Evolutionary conservation across 2,797 vertebrate genomes (phyloP), one percentile per base, ranked within the genome.

Genomic region (Sebastes vulpes): DNA sequence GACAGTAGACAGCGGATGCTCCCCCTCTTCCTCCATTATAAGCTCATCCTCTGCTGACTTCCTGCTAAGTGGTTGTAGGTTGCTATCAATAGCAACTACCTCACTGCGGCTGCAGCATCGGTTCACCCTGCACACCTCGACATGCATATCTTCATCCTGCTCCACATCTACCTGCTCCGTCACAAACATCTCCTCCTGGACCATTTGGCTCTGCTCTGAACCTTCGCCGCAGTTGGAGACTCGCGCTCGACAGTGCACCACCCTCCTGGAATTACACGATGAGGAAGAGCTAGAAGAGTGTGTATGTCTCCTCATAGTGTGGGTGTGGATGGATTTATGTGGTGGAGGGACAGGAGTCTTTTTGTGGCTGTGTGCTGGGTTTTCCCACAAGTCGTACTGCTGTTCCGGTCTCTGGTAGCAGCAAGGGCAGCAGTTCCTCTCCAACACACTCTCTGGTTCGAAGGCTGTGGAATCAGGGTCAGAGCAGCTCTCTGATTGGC

Each of bases 301-400:
- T 0, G 93, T 91, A 3, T 94, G 93, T 88, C 95, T 95, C 3
- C 90, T 75, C 31, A 71, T 42, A 11, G 75, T 69, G 57, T 86
- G 86, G 16, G 53, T 53, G 60, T 87, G 88, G 52, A 77, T 86
- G 31, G 89, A 67, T 11, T 73, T 8, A 12, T 80, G 87, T 7
- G 59, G 52, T 0, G 92, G 94, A 46, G 91, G 92, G 64, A 72
- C 67, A 0, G 87, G 83, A 50, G 67, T 53, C 1, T 74, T 68
- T 66, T 85, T 91, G 72, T 70, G 72, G 65, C 66, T 69, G 79
- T 96, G 96, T 57, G 96, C 89, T 2, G 97, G 97, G 52, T 98
- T 98, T 80, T 96, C 97, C 98, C 98, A 99, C 6, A 98, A 94
- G 81, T 99, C 97, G 0, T 96, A 98, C 4, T 84, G 81, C 28